These are phyloP conservation scores for Coreoperca whiteheadi DNA, from an alignment of 2,113 vertebrate species.

Conservation along the genomic window DNA sequence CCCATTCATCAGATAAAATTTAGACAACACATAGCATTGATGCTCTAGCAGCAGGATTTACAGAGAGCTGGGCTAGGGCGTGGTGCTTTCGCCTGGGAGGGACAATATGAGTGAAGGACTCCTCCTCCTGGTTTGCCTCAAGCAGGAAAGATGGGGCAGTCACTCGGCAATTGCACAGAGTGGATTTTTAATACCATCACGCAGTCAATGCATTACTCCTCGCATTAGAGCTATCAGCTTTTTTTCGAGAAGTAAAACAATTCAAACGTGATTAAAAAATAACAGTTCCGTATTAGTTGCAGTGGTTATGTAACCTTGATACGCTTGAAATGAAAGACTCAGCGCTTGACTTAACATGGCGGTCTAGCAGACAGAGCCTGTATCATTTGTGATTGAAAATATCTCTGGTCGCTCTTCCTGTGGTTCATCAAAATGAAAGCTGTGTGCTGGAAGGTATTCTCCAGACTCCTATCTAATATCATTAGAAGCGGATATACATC, in stretches of 20 bases:
- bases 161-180: too few species aligned
- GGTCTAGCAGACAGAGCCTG: conserved; percentile 1
- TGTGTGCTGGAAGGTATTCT: conserved; percentile 71
- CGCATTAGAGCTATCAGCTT: conserved; percentile 1
- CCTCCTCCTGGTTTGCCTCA: conserved; percentile 18
- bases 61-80: conserved; percentile 43
- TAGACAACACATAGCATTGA: neutral
- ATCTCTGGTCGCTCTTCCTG: conserved; percentile 19
- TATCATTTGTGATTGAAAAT: conserved; percentile 41
- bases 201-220: conserved; percentile 22
- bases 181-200: conserved; percentile 36
- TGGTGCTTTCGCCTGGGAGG: conserved; percentile 38
- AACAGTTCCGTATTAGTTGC: conserved; percentile 2
- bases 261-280: conserved; percentile 22
- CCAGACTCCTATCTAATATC: conserved; percentile 81
- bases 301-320: conserved; percentile 28
- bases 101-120: conserved; percentile 17
- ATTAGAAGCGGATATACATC: conserved; percentile 79
- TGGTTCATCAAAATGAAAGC: conserved; percentile 57
- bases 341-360: conserved; percentile 13
- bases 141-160: conserved; percentile 8
- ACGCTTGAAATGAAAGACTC: conserved; percentile 61
- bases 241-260: conserved; percentile 18
- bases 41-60: conserved; percentile 13
- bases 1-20: conserved; percentile 4